phyloP scores from a whole-genome alignment of 1,140 invertebrate genomes.

The Archivesica marissinica region DNA sequence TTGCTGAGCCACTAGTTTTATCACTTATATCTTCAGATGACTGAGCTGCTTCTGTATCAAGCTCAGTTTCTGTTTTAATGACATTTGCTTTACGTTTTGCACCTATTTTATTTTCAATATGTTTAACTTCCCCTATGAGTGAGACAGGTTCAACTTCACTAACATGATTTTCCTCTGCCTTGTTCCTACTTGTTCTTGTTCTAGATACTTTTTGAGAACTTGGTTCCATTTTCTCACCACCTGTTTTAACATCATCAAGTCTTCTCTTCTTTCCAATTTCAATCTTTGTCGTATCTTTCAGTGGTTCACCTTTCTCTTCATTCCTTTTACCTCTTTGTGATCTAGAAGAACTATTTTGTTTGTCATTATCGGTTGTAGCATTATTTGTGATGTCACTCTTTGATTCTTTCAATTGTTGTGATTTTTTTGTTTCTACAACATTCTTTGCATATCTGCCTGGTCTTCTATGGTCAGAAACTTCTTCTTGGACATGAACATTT shows the following conservation, averaged over 20 bases:
- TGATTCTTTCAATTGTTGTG: background rate
- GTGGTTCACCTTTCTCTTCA: background rate
- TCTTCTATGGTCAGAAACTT: background rate
- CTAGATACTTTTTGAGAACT: background rate
- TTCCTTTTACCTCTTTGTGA: background rate
- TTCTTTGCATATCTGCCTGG: background rate
- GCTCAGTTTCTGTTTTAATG: too few species aligned
- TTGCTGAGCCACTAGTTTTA: background rate
- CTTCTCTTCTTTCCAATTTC: background rate
- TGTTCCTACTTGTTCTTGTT: slow-evolving; percentile 25
- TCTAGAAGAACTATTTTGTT: background rate
- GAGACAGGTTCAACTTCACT: too few species aligned
- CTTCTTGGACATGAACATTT: background rate
- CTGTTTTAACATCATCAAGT: slow-evolving; percentile 29
- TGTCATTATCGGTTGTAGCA: background rate
- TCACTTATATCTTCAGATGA: background rate
- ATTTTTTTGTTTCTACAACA: background rate
- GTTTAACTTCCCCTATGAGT: too few species aligned
- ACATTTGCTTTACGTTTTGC: too few species aligned
- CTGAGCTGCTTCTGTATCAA: too few species aligned
- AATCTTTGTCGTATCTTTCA: background rate
- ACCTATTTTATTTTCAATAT: too few species aligned
- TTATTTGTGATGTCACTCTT: slow-evolving; percentile 11
- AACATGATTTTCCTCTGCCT: background rate
- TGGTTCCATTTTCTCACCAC: slow-evolving; percentile 1